Percentiles rank a stretch among this genome's conserved stretches.
Conservation (phyloP, 2,113 vertebrate species). For the Orientallactaga bullata region DNA sequence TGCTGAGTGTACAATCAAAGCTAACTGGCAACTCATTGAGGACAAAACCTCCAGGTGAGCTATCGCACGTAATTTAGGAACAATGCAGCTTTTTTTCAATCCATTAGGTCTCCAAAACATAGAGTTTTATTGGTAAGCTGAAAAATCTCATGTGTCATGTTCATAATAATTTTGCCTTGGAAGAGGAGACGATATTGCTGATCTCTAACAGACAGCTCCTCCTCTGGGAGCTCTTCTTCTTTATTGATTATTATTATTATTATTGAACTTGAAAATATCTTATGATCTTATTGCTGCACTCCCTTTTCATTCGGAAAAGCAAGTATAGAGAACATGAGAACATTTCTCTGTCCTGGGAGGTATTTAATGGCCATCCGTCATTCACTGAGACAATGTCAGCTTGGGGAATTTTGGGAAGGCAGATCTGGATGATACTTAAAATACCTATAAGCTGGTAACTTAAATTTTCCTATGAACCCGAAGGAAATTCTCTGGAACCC, state of each 20-base stretch:
- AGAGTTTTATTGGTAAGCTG: not conserved
- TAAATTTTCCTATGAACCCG: not conserved
- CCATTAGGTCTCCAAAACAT: not conserved
- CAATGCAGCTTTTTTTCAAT: not conserved
- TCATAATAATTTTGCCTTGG: not conserved
- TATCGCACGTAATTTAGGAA: conserved; percentile 1
- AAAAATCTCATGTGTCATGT: not conserved
- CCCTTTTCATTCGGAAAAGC: not conserved
- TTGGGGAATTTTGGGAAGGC: not conserved
- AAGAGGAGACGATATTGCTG: not conserved
- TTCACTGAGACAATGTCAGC: not conserved
- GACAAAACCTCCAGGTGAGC: not conserved
- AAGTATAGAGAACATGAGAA: not conserved
- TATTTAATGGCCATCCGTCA: not conserved
- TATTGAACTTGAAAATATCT: not conserved
- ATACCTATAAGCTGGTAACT: not conserved
- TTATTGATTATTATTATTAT: no score
- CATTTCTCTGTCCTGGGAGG: not conserved
- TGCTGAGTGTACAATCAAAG: not conserved
- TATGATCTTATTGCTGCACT: not conserved
- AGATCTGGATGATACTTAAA: not conserved
- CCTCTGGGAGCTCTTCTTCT: not conserved
- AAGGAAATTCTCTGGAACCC: not conserved
- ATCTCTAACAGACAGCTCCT: not conserved
- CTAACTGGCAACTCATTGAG: not conserved